Base-by-base conservation (phyloP, 1,140 invertebrate species). In the Trypoxylus dichotomus region DNA sequence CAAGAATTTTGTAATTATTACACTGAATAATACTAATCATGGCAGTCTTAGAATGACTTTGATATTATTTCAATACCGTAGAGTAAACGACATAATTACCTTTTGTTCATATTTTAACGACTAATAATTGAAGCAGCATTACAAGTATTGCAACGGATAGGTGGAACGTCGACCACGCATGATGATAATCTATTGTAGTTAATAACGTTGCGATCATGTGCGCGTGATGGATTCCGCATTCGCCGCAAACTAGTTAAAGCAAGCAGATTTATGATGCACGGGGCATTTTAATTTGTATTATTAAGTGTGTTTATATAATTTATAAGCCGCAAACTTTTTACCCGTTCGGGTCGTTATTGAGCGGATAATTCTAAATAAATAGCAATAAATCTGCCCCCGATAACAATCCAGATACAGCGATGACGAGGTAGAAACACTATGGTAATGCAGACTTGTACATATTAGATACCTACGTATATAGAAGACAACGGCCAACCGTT, bases 261-360 rank as follows among this genome's bases (percentile, higher is more conserved):
- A 19, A n/a, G 19, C 5, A 54, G 47, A 54, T 54, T 54, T 54
- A 54, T n/a, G 47, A 54, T n/a, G 19, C 19, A 54, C 47, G 47
- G n/a, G 19, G 47, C 6, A 54, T 19, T 54, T 54, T 54, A 54
- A 54, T 54, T 54, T 19, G 47, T 54, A n/a, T 19, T 54, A 54
- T 54, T 54, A 54, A 54, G 47, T 54, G 47, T 54, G 47, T 54
- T 54, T 54, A 54, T 54, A 54, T 54, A 54, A 54, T 54, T 54
- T 54, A 54, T 54, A 54, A 1, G 43, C n/a, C 13, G 43, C 43
- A 47, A 47, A 13, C 11, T 47, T 47, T 47, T 47, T n/a, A 47
- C 43, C n/a, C 43, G 11, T 47, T 13, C n/a, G n/a, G 13, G 13
- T 19, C 43, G 43, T 47, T 47, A 47, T 47, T n/a, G 43, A 47